Evolutionary conservation across 2,797 vertebrate species (phyloP).

Genomic region (Simalia tracyae): DNA sequence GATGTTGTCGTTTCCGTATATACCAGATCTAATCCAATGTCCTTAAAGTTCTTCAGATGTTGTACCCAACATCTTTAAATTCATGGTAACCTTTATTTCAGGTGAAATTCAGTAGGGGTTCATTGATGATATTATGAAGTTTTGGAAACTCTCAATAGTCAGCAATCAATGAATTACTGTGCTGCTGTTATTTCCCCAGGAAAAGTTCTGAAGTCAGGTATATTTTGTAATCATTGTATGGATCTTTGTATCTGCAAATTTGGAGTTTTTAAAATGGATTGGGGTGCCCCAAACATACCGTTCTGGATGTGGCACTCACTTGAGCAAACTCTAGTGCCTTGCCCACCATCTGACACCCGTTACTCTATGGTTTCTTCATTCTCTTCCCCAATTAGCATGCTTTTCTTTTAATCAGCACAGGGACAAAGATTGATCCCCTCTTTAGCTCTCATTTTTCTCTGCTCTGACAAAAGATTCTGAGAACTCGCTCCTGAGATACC

Average conservation of each 20-base stretch:
- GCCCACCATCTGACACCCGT: not conserved
- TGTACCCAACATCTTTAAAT: not conserved
- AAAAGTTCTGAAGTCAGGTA: not conserved
- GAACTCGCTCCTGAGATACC: slow-evolving; percentile 88
- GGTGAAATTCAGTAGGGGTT: not conserved
- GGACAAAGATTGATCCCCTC: slow-evolving; percentile 8
- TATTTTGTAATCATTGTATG: slow-evolving; percentile 5
- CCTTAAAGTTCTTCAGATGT: not conserved
- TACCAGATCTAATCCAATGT: not conserved
- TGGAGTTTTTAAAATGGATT: slow-evolving; percentile 13
- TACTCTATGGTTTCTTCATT: not conserved
- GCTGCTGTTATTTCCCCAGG: slow-evolving; percentile 13
- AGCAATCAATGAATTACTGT: not conserved
- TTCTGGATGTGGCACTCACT: not conserved
- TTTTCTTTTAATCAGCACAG: not conserved
- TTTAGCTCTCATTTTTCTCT: slow-evolving; percentile 28
- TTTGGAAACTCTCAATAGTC: not conserved
- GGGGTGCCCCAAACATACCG: not conserved
- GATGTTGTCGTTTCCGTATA: not conserved
- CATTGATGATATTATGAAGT: not conserved
- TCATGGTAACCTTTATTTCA: not conserved
- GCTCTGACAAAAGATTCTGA: slow-evolving; percentile 78
- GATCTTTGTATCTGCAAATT: not conserved
- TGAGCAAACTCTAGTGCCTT: slow-evolving; percentile 28
- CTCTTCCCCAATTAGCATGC: not conserved